These are phyloP conservation scores for Bombylius discolor DNA, from an alignment of 2,888 invertebrate genomes.

Conservation along the genomic window DNA sequence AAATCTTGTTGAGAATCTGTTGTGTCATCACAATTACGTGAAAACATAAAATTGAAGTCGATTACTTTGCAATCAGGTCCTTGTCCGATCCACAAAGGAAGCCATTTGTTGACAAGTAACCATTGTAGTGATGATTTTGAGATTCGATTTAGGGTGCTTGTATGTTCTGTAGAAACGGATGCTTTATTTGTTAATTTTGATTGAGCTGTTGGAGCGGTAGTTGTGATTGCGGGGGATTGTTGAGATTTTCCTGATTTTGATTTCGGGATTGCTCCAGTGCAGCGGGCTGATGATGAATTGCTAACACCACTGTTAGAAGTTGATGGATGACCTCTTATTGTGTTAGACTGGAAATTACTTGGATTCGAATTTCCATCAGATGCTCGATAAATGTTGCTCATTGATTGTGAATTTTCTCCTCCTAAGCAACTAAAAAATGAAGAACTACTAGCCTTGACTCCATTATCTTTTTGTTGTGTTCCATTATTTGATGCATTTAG, in stretches of 20 bases:
- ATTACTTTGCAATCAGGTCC: slow-evolving; percentile 41
- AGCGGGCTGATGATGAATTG: slow-evolving; percentile 3
- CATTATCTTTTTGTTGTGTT: slow-evolving; percentile 12
- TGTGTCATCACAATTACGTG: slow-evolving; percentile 32
- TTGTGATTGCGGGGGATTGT: slow-evolving; percentile 4
- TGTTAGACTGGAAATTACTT: slow-evolving; percentile 2
- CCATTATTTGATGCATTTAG: slow-evolving; percentile 22
- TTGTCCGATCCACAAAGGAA: slow-evolving; percentile 48
- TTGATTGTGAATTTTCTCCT: slow-evolving; percentile 37
- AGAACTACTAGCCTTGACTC: slow-evolving; percentile 33
- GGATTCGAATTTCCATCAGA: slow-evolving; percentile 16
- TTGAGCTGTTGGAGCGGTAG: slow-evolving; percentile 23
- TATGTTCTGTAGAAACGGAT: slow-evolving; percentile 19
- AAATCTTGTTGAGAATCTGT: slow-evolving; percentile 26
- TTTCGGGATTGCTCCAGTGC: slow-evolving; percentile 15
- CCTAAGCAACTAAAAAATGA: slow-evolving; percentile 36
- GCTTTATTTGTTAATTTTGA: slow-evolving; percentile 10
- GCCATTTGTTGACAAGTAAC: slow-evolving; percentile 53
- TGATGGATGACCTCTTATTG: background rate
- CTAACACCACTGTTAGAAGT: background rate
- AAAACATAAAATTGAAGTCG: slow-evolving; percentile 40
- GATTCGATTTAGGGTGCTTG: slow-evolving; percentile 37
- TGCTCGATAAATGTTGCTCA: slow-evolving; percentile 34
- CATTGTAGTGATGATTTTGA: slow-evolving; percentile 51
- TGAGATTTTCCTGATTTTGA: slow-evolving; percentile 5